Conservation (phyloP, 2,113 vertebrate species). For the Pteronura brasiliensis region DNA sequence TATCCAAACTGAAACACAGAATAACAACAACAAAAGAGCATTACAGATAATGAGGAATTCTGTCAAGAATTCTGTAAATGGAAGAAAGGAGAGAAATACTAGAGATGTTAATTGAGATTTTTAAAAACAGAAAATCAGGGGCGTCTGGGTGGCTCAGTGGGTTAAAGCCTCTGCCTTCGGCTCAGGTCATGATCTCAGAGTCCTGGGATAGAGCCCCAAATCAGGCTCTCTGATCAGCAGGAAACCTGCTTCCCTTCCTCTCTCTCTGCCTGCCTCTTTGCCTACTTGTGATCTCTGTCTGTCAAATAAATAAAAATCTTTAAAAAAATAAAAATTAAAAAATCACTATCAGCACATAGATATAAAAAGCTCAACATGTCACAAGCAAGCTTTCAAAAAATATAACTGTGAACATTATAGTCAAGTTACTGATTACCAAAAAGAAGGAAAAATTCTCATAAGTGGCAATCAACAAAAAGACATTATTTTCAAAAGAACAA, state of each 20-base stretch:
- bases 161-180: too few species aligned
- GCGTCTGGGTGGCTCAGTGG: too few species aligned
- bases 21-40: neutral
- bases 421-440: neutral
- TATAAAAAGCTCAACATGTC: neutral
- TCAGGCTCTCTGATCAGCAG: too few species aligned
- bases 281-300: too few species aligned
- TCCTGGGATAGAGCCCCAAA: too few species aligned
- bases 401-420: neutral
- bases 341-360: neutral
- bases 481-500: neutral
- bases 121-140: neutral
- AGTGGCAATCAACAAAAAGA: neutral
- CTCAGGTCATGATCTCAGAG: too few species aligned
- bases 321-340: too few species aligned
- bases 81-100: neutral
- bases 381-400: neutral
- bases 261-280: too few species aligned
- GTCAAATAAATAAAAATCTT: too few species aligned
- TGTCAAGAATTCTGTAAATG: neutral
- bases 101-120: neutral
- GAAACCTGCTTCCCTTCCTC: too few species aligned
- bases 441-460: neutral
- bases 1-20: neutral
- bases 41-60: neutral